phyloP scores from a whole-genome alignment of 1,140 invertebrate species.

The Brachionus asplanchnoidis region DNA sequence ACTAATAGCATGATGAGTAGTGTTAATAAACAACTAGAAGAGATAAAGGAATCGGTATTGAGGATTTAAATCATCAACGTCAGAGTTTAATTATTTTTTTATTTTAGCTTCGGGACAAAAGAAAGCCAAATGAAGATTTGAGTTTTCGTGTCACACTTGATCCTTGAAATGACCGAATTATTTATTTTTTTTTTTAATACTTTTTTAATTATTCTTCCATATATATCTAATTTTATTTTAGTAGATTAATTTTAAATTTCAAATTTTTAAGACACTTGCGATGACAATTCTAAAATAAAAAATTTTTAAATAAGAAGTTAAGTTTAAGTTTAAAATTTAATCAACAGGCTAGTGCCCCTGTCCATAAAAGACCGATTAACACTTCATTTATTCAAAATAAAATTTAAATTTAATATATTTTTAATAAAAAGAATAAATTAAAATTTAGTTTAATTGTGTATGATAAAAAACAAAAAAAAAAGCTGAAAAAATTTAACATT shows the following conservation, averaged over 20 bases:
- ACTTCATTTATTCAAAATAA: too few relatives aligned
- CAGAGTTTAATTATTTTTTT: background rate
- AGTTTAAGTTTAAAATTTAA: too few relatives aligned
- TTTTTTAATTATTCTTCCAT: too few relatives aligned
- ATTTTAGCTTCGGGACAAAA: background rate
- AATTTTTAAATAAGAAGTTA: background rate
- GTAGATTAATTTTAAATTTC: too few relatives aligned
- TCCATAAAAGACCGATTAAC: too few relatives aligned
- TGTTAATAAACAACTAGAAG: background rate
- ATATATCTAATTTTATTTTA: background rate
- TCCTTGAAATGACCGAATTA: background rate
- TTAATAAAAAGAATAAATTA: too few relatives aligned
- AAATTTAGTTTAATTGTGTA: too few relatives aligned
- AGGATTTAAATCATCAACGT: background rate
- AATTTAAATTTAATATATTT: too few relatives aligned
- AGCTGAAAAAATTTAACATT: too few relatives aligned
- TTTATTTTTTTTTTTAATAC: background rate
- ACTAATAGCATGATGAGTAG: background rate
- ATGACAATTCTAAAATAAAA: background rate
- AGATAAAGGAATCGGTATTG: background rate
- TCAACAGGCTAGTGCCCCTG: too few relatives aligned
- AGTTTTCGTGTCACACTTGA: background rate
- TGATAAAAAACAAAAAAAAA: too few relatives aligned
- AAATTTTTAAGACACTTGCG: background rate
- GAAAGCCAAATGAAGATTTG: conserved; percentile 9